These are phyloP conservation scores for Merluccius polli DNA, from an alignment of 2,797 vertebrate species.

Conservation along the genomic window DNA sequence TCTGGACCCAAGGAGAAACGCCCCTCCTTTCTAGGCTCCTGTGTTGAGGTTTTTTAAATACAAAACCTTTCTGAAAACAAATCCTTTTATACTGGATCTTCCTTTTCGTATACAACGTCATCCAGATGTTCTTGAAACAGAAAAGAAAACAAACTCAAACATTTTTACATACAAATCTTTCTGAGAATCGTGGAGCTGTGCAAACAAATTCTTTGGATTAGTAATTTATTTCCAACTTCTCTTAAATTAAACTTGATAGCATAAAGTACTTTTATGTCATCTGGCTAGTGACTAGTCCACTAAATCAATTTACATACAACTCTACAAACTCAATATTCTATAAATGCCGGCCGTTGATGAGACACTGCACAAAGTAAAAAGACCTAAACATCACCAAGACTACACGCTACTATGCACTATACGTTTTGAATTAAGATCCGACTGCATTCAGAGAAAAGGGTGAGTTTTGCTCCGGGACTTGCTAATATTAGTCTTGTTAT, in stretches of 20 bases:
- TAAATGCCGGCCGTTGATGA: background rate
- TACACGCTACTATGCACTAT: constrained; percentile 4
- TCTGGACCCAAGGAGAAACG: background rate
- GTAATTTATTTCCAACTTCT: constrained; percentile 44
- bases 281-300: constrained; percentile 4
- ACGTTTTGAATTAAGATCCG: constrained; percentile 30
- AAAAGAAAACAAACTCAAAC: background rate
- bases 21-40: background rate
- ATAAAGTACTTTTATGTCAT: background rate
- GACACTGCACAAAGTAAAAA: background rate
- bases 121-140: background rate
- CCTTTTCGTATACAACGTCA: background rate
- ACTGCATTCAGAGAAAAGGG: constrained; percentile 32
- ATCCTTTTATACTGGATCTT: background rate
- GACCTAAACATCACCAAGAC: background rate
- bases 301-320: constrained; percentile 25
- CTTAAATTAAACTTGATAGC: constrained; percentile 30
- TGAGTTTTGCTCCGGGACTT: constrained; percentile 59
- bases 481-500: constrained; percentile 36
- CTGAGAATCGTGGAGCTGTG: constrained; percentile 31
- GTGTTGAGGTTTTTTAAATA: too few species aligned
- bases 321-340: constrained; percentile 23
- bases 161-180: background rate
- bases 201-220: constrained; percentile 71
- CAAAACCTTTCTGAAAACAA: background rate